Base-by-base conservation (phyloP, 2,888 invertebrate genomes). In the Drosophila lutescens region DNA sequence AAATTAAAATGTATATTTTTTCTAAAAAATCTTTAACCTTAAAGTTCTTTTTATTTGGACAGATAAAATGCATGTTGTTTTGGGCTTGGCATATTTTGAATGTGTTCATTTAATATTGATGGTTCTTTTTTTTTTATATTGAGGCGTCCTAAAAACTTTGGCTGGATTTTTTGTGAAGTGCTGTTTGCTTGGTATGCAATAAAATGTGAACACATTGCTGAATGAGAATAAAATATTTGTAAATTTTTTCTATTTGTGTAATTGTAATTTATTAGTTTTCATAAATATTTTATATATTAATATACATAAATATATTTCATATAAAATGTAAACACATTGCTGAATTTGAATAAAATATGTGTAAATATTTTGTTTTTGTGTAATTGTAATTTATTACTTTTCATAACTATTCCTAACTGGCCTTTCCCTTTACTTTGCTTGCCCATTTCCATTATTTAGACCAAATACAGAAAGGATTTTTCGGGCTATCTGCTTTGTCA, bases 401-500 rank as follows among this genome's bases (percentile, higher is more conserved):
- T 47, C 2, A 4, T 46, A 26, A 8, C 23, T 44, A 13, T 12
- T 2, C 13, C 4, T 8, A 23, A 32, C n/a, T 44, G 4, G 34
- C 54, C 12, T 32, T 17, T 10, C 17, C 6, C 13, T 23, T 43
- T 17, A 3, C 20, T 20, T 20, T 20, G 20, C 20, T 3, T 20
- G 20, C 20, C 20, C 20, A 26, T 6, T 1, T 34, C 8, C 26
- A 26, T 50, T 36, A 34, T 62, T 50, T 63, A 50, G 49, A 36
- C 26, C 41, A 38, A 30, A 38, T 30, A 57, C 7, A 0, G 8
- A 36, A 36, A 50, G 56, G 34, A 38, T 46, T 43, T 43, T 30
- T 41, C 41, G 26, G 34, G 41, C 53, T 41, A 38, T 41, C 44
- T 13, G 47, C 47, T 56, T 63, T 74, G 82, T 63, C 86, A 87